Conservation (phyloP, 2,797 vertebrate species). For the Onychomys torridus region DNA sequence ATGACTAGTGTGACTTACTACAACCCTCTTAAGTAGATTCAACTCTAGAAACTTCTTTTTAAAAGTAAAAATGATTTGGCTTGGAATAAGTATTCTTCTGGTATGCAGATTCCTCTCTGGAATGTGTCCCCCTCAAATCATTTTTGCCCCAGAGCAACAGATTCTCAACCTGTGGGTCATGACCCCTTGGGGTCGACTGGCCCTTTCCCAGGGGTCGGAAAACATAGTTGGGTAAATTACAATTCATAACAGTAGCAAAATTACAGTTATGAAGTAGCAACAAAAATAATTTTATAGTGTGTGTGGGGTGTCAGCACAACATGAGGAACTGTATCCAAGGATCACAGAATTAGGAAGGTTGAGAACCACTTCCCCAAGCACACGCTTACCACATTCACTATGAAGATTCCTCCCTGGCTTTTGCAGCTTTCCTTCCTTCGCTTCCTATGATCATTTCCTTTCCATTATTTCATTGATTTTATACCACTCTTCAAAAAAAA, state of each 20-base stretch:
- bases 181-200: not conserved
- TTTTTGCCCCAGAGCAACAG: not conserved
- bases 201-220: not conserved
- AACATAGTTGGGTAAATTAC: not conserved
- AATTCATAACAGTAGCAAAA: not conserved
- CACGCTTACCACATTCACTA: not conserved
- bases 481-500: not conserved
- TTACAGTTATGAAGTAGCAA: not conserved
- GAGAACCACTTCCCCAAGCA: not conserved
- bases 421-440: not conserved
- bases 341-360: not conserved
- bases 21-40: not conserved
- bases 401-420: not conserved
- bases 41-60: not conserved
- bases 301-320: not conserved
- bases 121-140: not conserved
- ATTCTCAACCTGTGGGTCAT: not conserved
- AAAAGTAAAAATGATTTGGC: not conserved
- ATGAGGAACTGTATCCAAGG: not conserved
- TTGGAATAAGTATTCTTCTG: not conserved
- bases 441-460: not conserved
- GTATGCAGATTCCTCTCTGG: not conserved
- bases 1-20: not conserved
- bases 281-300: not conserved
- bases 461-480: constrained; percentile 60